These are phyloP conservation scores for Pangasius djambal DNA, from an alignment of 2,797 vertebrate species.

Conservation along the genomic window DNA sequence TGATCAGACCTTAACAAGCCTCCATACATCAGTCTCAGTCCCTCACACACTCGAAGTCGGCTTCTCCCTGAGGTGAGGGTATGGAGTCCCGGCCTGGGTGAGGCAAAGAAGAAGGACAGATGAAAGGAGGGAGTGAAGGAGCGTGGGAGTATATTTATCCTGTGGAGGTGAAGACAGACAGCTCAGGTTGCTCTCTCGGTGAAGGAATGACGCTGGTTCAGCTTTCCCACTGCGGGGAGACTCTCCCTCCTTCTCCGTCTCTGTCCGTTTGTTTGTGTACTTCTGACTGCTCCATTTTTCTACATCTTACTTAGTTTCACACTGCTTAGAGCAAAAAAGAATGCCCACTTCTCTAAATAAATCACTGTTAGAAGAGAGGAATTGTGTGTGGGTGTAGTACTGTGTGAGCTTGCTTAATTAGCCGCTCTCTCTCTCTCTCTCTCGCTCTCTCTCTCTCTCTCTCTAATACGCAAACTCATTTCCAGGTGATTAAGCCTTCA, in stretches of 20 bases:
- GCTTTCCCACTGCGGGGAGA: background rate
- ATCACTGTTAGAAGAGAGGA: background rate
- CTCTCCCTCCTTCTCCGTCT: background rate
- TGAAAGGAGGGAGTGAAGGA: conserved; percentile 3
- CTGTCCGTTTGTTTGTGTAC: background rate
- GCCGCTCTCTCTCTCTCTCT: conserved; percentile 59
- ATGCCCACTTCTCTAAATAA: conserved; percentile 9
- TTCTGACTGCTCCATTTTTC: background rate
- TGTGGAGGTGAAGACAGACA: conserved; percentile 38
- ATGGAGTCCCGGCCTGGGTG: background rate
- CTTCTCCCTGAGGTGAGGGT: conserved; percentile 17
- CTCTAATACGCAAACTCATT: conserved; percentile 58
- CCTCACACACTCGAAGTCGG: background rate
- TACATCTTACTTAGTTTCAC: conserved; percentile 14
- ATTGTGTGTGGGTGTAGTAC: conserved; percentile 19
- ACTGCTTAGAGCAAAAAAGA: background rate
- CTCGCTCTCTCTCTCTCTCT: conserved; percentile 52
- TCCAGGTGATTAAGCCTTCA: conserved; percentile 69
- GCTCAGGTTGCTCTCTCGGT: conserved; percentile 27
- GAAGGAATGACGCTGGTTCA: conserved; percentile 19
- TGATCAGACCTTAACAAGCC: conserved; percentile 62
- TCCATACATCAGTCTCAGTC: conserved; percentile 42
- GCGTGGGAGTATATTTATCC: conserved; percentile 33
- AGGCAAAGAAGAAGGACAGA: conserved; percentile 14
- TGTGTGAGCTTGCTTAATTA: conserved; percentile 63